Percentiles rank a stretch among this genome's conserved stretches.
Evolutionary conservation across 1,140 invertebrate genomes (phyloP).

Genomic region (Zaprionus nigranus): DNA sequence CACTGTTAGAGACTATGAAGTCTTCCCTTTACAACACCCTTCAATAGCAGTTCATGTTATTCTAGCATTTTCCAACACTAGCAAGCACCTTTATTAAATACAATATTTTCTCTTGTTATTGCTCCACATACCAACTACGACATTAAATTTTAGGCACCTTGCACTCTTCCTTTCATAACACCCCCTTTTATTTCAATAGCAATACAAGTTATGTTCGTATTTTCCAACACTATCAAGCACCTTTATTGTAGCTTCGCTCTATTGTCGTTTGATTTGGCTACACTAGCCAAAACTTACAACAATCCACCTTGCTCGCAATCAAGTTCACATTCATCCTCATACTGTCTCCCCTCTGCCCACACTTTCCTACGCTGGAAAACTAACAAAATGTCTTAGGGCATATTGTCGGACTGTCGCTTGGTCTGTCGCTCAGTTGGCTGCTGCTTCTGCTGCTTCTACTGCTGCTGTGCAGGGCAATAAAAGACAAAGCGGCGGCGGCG

Average conservation of each 20-base stretch:
- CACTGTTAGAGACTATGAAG: too few relatives aligned
- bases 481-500: conserved; percentile 44
- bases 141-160: too few relatives aligned
- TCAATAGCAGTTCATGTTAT: too few relatives aligned
- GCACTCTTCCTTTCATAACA: not conserved
- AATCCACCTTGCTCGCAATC: conserved; percentile 30
- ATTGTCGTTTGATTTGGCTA: conserved; percentile 7
- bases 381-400: conserved; percentile 45
- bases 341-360: not conserved
- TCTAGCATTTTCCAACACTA: conserved; percentile 6
- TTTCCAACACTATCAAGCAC: conserved; percentile 8
- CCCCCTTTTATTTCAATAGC: not conserved
- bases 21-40: too few relatives aligned
- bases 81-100: not conserved
- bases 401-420: conserved; percentile 15
- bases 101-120: too few relatives aligned
- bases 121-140: too few relatives aligned
- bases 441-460: too few relatives aligned
- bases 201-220: not conserved
- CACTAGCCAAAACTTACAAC: conserved; percentile 22
- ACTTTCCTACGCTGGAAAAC: conserved; percentile 20
- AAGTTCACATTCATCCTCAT: conserved; percentile 30
- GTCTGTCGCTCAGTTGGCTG: not conserved
- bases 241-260: not conserved
- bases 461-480: conserved; percentile 34